Evolutionary conservation across 2,888 invertebrate genomes (phyloP), one percentile per base, ranked within the genome.

Genomic region (Globia sparganii): DNA sequence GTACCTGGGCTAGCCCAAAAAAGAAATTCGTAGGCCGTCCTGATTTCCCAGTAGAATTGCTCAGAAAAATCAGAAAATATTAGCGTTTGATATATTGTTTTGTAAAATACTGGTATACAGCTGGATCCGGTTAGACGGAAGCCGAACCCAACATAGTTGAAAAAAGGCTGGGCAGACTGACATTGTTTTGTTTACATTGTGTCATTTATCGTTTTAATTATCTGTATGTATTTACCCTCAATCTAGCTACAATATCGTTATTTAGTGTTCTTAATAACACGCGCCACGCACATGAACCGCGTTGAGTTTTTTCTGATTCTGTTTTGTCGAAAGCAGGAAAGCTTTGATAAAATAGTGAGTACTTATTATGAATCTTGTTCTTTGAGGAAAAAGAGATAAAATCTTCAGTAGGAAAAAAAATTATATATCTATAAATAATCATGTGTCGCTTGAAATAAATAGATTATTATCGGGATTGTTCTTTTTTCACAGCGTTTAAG

Each of bases 181-280:
- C 68, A 84, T 69, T 66, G 66, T 73, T 85, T 68, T 85, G 67
- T 74, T 70, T 84, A 53, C 67, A 62, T 67, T 49, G 43, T 74
- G 70, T 40, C 68, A 49, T 15, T 72, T 71, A 75, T 71, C 34
- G 46, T 65, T 84, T 61, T 58, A 67, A 59, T 70, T 82, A 77
- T 65, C 28, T 72, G 37, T 64, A 61, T 83, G 46, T 81, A 70
- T 77, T 80, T 71, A 81, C 79, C 25, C 71, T 83, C 79, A 84
- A 81, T 78, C 62, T 49, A 69, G 25, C 21, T 53, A 71, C 71
- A 71, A 83, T 81, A 73, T 46, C 25, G 28, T 68, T 46, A 62
- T 83, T 62, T 58, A 79, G 62, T 43, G 64, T 68, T 78, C 58
- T 72, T 58, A 67, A 78, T 21, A 68, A 34, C 78, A 81, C 81